phyloP scores from a whole-genome alignment of 1,140 invertebrate genomes.

The Calliphora vicina region DNA sequence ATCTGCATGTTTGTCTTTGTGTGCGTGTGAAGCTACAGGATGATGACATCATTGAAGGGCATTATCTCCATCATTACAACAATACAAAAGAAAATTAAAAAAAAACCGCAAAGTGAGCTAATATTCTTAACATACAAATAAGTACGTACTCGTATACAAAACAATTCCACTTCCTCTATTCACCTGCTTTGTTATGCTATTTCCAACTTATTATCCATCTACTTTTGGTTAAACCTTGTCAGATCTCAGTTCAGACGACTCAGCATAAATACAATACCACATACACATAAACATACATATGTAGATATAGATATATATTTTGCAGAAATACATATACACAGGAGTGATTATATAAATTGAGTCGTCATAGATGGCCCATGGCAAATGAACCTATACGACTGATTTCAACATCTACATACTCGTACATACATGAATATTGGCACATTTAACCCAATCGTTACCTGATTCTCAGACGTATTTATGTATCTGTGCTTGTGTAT shows the following conservation, averaged over 20 bases:
- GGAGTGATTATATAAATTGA: background rate
- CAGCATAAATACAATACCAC: background rate
- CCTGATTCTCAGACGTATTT: background rate
- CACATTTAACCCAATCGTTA: background rate
- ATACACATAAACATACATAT: background rate
- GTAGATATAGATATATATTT: background rate
- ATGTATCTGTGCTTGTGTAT: background rate
- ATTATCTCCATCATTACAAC: slow-evolving; percentile 1
- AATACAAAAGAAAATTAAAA: background rate
- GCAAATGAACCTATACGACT: background rate
- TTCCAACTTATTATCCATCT: slow-evolving; percentile 18
- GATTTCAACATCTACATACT: background rate
- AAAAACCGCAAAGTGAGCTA: slow-evolving; percentile 13
- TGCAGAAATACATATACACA: too few species aligned
- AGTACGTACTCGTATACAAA: background rate
- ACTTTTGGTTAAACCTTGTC: slow-evolving; percentile 13
- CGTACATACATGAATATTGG: background rate
- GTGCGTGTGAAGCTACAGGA: background rate
- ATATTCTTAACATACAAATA: background rate
- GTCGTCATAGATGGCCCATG: background rate
- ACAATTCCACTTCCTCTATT: background rate
- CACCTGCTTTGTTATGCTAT: slow-evolving; percentile 14
- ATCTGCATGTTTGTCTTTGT: background rate
- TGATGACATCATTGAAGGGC: slow-evolving; percentile 26
- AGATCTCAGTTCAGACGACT: background rate